Evolutionary conservation across 2,797 vertebrate species (phyloP), one percentile per base, ranked within the genome.

Genomic region (Enteromius anoplus): DNA sequence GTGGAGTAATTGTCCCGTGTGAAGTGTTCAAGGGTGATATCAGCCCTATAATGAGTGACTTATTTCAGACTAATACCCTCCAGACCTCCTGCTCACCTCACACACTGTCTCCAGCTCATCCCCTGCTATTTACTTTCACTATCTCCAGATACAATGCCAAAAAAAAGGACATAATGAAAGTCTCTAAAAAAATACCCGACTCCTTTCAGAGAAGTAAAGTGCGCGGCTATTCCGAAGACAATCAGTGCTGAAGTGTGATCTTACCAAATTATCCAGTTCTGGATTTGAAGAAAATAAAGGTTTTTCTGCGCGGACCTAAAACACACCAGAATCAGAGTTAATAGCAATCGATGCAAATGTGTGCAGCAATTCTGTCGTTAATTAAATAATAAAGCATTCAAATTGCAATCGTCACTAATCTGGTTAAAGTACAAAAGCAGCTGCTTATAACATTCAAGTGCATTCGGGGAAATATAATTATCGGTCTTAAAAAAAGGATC

Each of bases 211-310:
- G 82, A n/a, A 47, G 10, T 51, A 77, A 84, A 78, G 34, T 53
- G 79, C 53, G 58, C 78, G 42, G 42, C 70, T 70, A 51, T 34
- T 60, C 42, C 40, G 66, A 76, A 86, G 65, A 79, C 71, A 82
- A 84, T 72, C 73, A 62, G 42, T 51, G 80, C 84, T 89, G 83
- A 86, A 81, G 85, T 78, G 81, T 81, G 37, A 26, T 89, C 98
- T 99, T 96, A 99, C 98, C 98, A 99, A 97, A 96, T 99, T 99
- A 93, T 99, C 98, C 96, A 99, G 88, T 93, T 99, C 98, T 92
- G 98, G 98, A 91, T 99, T 99, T 91, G 98, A 99, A 92, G 98
- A 99, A 94, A 99, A 99, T 94, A 99, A 96, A 93, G 98, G 98
- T 93, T 99, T 99, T 96, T 99, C 98, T 82, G 98, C 98, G 85